phyloP scores from a whole-genome alignment of 2,888 invertebrate species.

The Eupelmus urozonus region DNA sequence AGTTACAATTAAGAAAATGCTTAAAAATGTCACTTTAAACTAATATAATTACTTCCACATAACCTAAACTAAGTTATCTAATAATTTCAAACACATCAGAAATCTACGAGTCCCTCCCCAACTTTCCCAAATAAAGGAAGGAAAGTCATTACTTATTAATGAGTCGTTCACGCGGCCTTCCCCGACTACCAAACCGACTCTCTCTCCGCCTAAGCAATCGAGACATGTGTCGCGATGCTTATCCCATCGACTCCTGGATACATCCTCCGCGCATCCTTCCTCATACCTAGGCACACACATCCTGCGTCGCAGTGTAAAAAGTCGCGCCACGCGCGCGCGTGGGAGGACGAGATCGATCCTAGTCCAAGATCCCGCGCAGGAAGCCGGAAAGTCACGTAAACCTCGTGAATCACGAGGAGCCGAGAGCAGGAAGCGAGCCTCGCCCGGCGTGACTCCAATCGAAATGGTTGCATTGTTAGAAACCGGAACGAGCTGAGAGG shows the following conservation, averaged over 20 bases:
- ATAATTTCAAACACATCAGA: too few species aligned
- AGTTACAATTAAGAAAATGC: too few species aligned
- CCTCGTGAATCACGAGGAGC: constrained; percentile 39
- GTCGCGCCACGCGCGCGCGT: constrained; percentile 7
- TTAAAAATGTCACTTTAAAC: too few species aligned
- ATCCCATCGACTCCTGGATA: constrained; percentile 18
- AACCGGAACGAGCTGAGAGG: constrained; percentile 27
- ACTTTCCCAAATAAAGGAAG: background rate
- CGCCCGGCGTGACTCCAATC: constrained; percentile 70
- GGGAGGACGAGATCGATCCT: background rate
- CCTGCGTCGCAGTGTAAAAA: constrained; percentile 39
- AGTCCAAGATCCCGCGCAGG: constrained; percentile 31
- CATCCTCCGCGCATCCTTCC: background rate
- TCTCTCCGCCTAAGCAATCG: constrained; percentile 39
- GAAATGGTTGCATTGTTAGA: constrained; percentile 63
- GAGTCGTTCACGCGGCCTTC: constrained; percentile 2
- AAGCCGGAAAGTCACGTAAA: constrained; percentile 55
- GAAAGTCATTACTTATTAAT: constrained; percentile 41
- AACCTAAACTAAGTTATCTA: too few species aligned
- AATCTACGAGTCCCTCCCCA: too few species aligned
- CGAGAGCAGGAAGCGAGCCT: constrained; percentile 68
- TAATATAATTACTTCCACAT: too few species aligned
- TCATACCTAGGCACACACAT: too few species aligned
- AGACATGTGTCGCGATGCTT: constrained; percentile 34
- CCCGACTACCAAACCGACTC: background rate